These are phyloP conservation scores for Oryctolagus cuniculus DNA, from an alignment of 2,113 vertebrate genomes.

Conservation along the genomic window DNA sequence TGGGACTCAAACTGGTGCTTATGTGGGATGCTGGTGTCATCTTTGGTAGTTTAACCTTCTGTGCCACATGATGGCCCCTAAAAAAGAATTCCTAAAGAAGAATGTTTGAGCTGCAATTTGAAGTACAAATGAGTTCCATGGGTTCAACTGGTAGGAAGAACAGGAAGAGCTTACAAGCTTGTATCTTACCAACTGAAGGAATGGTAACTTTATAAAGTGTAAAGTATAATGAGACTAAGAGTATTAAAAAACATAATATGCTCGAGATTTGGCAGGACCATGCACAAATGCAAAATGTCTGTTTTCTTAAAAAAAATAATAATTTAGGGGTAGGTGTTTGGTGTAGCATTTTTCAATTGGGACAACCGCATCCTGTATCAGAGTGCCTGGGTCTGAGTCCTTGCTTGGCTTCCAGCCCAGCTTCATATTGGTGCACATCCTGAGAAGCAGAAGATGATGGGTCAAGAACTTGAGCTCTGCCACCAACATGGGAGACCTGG, in stretches of 20 bases:
- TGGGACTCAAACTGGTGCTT: too few relatives aligned
- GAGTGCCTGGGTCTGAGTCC: too few relatives aligned
- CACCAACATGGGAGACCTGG: too few relatives aligned
- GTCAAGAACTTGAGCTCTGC: too few relatives aligned
- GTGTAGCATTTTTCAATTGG: too few relatives aligned
- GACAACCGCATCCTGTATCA: too few relatives aligned
- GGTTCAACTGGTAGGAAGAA: background rate
- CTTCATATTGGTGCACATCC: too few relatives aligned
- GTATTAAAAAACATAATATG: background rate
- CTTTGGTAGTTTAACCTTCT: too few relatives aligned
- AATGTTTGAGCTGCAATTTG: background rate
- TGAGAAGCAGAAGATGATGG: too few relatives aligned
- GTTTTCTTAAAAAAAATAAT: background rate
- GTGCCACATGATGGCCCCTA: background rate
- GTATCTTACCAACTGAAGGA: background rate
- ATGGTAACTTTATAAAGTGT: background rate
- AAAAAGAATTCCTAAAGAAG: background rate
- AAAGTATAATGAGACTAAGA: background rate
- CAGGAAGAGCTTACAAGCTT: background rate
- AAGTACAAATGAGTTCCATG: background rate
- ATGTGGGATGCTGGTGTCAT: too few relatives aligned
- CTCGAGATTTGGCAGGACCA: background rate
- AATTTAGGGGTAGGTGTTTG: too few relatives aligned
- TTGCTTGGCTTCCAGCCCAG: too few relatives aligned
- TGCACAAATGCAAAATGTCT: constrained; percentile 10